These are phyloP conservation scores for Arbacia lixula DNA, from an alignment of 53 echinoderm and acorn worm genomes.

Conservation along the genomic window DNA sequence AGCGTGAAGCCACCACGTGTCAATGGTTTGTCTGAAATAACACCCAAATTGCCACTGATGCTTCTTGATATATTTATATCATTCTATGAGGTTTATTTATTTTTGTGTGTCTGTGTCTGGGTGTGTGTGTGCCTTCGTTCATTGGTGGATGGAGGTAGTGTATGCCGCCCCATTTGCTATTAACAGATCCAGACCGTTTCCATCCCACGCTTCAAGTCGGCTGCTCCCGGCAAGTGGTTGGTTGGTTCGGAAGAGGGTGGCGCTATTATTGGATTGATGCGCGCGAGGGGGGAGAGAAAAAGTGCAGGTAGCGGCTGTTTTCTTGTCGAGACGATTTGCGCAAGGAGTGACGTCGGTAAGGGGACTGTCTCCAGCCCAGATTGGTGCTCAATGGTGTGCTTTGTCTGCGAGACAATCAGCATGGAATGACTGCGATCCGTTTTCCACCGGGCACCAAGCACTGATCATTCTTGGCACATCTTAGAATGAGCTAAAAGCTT, in stretches of 20 bases:
- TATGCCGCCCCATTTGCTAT: too few species aligned
- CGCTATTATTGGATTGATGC: too few species aligned
- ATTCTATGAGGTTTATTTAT: background rate
- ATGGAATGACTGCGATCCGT: conserved; percentile 39
- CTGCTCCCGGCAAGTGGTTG: too few species aligned
- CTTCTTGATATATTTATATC: conserved; percentile 33
- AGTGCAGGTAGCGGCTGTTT: conserved; percentile 34
- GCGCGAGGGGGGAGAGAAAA: too few species aligned
- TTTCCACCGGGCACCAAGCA: conserved; percentile 13
- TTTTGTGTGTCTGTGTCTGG: too few species aligned
- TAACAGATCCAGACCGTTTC: too few species aligned
- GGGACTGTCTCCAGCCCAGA: conserved; percentile 38
- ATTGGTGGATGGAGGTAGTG: too few species aligned
- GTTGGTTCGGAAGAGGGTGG: too few species aligned
- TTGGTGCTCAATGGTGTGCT: conserved; percentile 3
- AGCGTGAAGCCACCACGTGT: conserved; percentile 6
- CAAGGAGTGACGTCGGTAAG: conserved; percentile 2
- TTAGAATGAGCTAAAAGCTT: background rate
- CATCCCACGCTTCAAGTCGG: too few species aligned
- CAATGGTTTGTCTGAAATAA: conserved; percentile 56
- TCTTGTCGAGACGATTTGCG: background rate
- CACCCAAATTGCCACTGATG: conserved; percentile 47
- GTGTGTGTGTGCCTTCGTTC: too few species aligned
- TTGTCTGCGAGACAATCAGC: conserved; percentile 43
- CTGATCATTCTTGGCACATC: conserved; percentile 30